These are phyloP conservation scores for Geodia barretti DNA, from an alignment of 37 sponge, comb jelly and placozoan genomes.

Conservation along the genomic window DNA sequence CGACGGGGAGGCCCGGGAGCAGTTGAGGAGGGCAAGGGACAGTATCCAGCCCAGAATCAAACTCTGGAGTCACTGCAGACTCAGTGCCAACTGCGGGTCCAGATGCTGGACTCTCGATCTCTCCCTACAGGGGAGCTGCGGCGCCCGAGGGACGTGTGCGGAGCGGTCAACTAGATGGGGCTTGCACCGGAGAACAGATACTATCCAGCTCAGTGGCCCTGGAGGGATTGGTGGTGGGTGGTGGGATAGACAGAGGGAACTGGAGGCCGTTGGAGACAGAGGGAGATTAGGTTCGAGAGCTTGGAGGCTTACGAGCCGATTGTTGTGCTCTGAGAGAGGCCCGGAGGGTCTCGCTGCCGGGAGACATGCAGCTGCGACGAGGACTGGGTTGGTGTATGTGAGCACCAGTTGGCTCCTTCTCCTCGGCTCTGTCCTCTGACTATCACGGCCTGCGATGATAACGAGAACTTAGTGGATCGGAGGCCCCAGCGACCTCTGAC, in stretches of 20 bases:
- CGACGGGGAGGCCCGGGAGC: background rate
- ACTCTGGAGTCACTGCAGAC: background rate
- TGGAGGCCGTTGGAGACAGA: conserved; percentile 15
- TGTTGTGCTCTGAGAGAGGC: conserved; percentile 18
- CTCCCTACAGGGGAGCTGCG: background rate
- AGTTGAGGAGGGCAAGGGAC: background rate
- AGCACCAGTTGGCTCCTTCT: background rate
- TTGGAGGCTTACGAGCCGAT: conserved; percentile 22
- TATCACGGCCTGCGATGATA: background rate
- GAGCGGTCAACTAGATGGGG: background rate
- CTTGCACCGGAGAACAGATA: no score
- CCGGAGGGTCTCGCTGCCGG: conserved; percentile 34
- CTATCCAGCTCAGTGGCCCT: no score
- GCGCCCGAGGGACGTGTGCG: background rate
- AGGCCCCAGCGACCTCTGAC: background rate
- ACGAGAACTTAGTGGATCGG: background rate
- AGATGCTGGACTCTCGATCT: background rate
- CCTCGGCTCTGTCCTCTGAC: background rate
- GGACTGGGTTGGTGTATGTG: background rate
- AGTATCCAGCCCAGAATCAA: background rate
- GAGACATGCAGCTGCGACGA: conserved; percentile 10
- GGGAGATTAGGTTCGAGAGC: conserved; percentile 19
- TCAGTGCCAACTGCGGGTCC: background rate
- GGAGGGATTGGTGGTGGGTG: background rate
- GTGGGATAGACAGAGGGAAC: background rate